Evolutionary conservation across 2,888 invertebrate species (phyloP).

Genomic region (Gisinianus flammeolus): DNA sequence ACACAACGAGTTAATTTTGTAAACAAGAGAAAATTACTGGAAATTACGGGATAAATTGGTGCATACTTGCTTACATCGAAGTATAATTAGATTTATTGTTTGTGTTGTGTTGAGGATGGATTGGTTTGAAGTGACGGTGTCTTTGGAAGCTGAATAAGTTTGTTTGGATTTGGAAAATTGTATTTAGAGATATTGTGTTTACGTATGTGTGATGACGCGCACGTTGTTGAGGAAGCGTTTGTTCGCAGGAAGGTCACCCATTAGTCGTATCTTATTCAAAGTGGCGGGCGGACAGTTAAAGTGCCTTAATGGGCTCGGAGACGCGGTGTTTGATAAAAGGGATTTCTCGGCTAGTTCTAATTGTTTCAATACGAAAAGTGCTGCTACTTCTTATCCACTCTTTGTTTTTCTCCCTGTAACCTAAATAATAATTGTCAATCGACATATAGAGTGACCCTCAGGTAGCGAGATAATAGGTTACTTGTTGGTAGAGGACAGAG

Average conservation of each 20-base stretch:
- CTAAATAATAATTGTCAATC: slow-evolving; percentile 48
- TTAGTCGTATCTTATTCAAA: slow-evolving; percentile 51
- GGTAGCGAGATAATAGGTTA: slow-evolving; percentile 4
- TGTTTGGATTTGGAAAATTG: slow-evolving; percentile 9
- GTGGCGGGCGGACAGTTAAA: slow-evolving; percentile 56
- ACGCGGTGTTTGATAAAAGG: slow-evolving; percentile 55
- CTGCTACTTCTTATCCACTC: slow-evolving; percentile 41
- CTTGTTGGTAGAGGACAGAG: slow-evolving; percentile 9
- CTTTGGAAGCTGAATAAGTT: slow-evolving; percentile 23
- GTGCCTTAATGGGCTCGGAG: slow-evolving; percentile 58
- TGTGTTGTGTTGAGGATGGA: neutral
- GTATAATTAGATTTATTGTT: slow-evolving; percentile 1
- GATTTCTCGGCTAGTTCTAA: slow-evolving; percentile 53
- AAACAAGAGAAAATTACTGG: too few species aligned
- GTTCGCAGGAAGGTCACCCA: slow-evolving; percentile 43
- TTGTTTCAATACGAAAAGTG: slow-evolving; percentile 49
- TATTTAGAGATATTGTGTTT: slow-evolving; percentile 20
- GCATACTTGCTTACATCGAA: too few species aligned
- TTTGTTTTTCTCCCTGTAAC: slow-evolving; percentile 47
- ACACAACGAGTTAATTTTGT: too few species aligned
- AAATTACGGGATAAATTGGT: too few species aligned
- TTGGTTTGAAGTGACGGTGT: slow-evolving; percentile 11
- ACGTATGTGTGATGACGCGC: slow-evolving; percentile 31
- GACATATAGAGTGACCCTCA: slow-evolving; percentile 7
- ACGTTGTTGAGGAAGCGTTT: slow-evolving; percentile 16